Conservation (phyloP, 2,113 vertebrate genomes). For the Plestiodon gilberti region DNA sequence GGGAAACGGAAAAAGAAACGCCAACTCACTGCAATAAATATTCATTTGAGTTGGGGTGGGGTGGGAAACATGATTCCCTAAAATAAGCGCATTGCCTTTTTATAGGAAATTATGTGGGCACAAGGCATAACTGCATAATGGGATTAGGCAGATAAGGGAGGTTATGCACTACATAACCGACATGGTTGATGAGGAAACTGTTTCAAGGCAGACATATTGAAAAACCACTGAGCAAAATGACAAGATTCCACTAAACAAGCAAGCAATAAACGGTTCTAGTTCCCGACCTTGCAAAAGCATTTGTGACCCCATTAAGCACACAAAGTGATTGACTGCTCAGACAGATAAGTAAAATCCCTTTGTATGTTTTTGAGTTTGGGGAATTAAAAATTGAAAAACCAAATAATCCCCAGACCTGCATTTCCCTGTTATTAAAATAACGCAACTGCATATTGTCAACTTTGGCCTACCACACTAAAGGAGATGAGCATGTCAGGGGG, state of each 20-base stretch:
- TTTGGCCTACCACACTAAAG: background rate
- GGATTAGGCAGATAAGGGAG: background rate
- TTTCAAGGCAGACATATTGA: background rate
- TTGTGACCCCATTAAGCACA: background rate
- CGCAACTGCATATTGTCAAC: background rate
- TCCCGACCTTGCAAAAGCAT: fast-evolving
- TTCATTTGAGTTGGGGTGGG: background rate
- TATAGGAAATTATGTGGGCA: background rate
- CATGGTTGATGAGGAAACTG: background rate
- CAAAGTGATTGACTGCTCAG: background rate
- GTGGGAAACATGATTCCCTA: background rate
- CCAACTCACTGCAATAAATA: background rate
- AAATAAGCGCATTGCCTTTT: slow-evolving; percentile 11
- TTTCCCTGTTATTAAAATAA: slow-evolving; percentile 24
- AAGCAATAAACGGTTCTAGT: background rate
- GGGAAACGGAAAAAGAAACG: fast-evolving
- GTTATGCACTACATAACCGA: background rate
- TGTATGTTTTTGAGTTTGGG: slow-evolving; percentile 36
- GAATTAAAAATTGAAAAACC: slow-evolving; percentile 37
- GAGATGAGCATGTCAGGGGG: background rate
- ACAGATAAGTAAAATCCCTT: slow-evolving; percentile 48
- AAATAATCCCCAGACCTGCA: slow-evolving; percentile 20
- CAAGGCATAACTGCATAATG: background rate
- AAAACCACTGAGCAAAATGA: background rate
- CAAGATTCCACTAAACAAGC: background rate